Percentiles rank a stretch among this genome's conserved stretches.
Evolutionary conservation across 1,140 invertebrate species (phyloP).

Genomic region (Pseudomyrmex cubaensis): DNA sequence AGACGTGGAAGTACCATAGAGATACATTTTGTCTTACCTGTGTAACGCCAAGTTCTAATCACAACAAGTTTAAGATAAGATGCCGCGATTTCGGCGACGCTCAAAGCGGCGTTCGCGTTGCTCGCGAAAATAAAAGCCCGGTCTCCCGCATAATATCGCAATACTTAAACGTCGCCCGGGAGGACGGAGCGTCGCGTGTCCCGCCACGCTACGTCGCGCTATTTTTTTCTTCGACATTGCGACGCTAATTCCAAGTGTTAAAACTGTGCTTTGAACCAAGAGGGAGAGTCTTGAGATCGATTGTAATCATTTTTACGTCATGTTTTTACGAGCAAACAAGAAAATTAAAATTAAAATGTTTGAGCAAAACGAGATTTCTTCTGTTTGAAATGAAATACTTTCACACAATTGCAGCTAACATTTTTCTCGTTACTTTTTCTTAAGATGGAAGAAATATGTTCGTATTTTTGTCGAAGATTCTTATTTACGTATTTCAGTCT

Average conservation of each 20-base stretch:
- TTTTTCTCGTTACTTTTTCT: neutral
- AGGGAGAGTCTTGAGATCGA: neutral
- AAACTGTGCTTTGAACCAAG: neutral
- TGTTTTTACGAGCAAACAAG: neutral
- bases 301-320: neutral
- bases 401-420: neutral
- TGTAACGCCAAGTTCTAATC: conserved; percentile 42
- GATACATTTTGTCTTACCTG: conserved; percentile 53
- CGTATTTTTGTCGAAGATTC: neutral
- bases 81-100: conserved; percentile 32
- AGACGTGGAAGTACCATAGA: conserved; percentile 64
- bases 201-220: conserved; percentile 33
- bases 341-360: neutral
- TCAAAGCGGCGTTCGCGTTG: conserved; percentile 43
- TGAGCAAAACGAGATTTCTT: too few species aligned
- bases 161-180: conserved; percentile 31
- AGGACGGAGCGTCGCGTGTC: conserved; percentile 25
- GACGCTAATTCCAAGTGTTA: conserved; percentile 23
- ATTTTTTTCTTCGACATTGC: conserved; percentile 28
- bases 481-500: conserved; percentile 22
- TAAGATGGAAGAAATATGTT: neutral
- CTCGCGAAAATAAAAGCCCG: conserved; percentile 33
- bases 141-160: conserved; percentile 36
- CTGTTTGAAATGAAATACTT: neutral
- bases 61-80: conserved; percentile 43